Base-by-base conservation (phyloP, 2,113 vertebrate species). In the Sakesphorus luctuosus region DNA sequence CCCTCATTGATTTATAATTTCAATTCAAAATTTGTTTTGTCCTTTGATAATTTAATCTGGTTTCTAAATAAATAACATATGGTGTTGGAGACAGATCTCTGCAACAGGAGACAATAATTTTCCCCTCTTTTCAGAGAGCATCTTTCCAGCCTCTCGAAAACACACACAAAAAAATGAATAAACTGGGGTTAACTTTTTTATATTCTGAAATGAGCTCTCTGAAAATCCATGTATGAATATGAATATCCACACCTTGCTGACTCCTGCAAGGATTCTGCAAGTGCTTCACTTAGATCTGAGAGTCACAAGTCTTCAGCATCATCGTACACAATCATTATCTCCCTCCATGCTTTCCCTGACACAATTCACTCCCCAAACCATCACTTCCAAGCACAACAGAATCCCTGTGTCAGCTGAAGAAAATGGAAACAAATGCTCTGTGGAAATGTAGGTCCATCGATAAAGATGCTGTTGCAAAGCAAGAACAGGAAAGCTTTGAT, bases 1-100 rank as follows among this genome's bases (percentile, higher is more conserved):
- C 21, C 25, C 35, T 67, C 71, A 62, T 25, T 80, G 59, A 80
- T 75, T 85, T 76, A 66, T 83, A 76, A 90, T 76, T 87, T 87
- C 73, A 58, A 89, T 94, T 95, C 67, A n/a, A 69, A 88, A 73
- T 76, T 96, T 88, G 33, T 2, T 93, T 91, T 90, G 43, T 25
- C 31, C 50, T 74, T 77, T 80, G 50, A 80, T 93, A 95, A 91
- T 79, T 90, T 86, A 93, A 94, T 93, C 63, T 71, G 29, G 4
- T 44, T 93, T 72, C 78, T 83, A 86, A 88, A 66, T 31, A 89
- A 77, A 16, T 44, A 44, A 88, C 59, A 52, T 25, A 47, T 8
- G 13, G 8, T 40, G 10, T 24, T 74, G 59, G 46, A 96, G 63
- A 36, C 50, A 91, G 52, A 80, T 67, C 21, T 63, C 35, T 86